Evolutionary conservation across 2,888 invertebrate genomes (phyloP).

Genomic region (Dolichomitus sp.): DNA sequence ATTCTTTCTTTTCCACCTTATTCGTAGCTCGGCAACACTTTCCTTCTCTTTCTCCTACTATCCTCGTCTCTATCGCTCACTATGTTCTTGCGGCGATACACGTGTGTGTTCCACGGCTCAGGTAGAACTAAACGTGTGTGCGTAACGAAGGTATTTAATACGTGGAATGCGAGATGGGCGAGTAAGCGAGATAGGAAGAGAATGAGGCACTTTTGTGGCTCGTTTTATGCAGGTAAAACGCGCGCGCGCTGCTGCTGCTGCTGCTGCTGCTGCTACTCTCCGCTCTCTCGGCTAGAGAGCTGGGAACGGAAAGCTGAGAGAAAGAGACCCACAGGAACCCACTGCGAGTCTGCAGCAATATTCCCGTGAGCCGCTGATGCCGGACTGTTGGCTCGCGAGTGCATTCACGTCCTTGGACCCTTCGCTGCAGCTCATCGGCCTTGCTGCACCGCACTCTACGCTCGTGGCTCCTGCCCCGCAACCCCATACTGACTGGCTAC

Average conservation of each 20-base stretch:
- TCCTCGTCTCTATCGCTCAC: neutral
- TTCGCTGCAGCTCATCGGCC: conserved; percentile 68
- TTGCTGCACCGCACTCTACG: conserved; percentile 58
- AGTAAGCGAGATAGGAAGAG: conserved; percentile 40
- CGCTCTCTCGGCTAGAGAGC: conserved; percentile 42
- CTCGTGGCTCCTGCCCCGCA: conserved; percentile 44
- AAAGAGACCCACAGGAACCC: conserved; percentile 61
- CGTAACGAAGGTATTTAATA: conserved; percentile 76
- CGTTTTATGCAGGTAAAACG: conserved; percentile 68
- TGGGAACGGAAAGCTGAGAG: conserved; percentile 58
- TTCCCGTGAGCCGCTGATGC: conserved; percentile 42
- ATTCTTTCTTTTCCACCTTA: neutral
- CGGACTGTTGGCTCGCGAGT: conserved; percentile 40
- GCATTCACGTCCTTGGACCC: conserved; percentile 70
- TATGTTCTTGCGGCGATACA: neutral
- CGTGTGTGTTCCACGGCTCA: neutral
- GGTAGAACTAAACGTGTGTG: conserved; percentile 19
- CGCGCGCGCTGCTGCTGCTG: neutral
- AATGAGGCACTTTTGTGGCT: conserved; percentile 64
- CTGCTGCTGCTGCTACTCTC: conserved; percentile 1
- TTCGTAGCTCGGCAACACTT: neutral
- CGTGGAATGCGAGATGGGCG: conserved; percentile 72
- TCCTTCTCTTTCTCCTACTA: neutral
- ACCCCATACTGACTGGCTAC: conserved; percentile 46
- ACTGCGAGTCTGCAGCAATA: conserved; percentile 57